Base-by-base conservation (phyloP, 1,140 invertebrate genomes). In the Bombus turneri region DNA sequence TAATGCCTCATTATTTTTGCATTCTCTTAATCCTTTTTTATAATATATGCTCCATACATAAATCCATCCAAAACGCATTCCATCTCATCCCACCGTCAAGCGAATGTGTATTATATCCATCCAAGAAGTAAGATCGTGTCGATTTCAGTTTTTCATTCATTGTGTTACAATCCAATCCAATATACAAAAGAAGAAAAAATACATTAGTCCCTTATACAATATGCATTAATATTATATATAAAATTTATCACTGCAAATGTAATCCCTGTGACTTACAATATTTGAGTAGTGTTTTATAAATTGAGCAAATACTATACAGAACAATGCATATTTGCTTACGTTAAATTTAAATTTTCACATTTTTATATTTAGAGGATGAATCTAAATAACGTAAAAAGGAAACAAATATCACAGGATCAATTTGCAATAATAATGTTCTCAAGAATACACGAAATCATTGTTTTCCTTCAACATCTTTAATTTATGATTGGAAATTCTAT, bases 121-220 rank as follows among this genome's bases (percentile, higher is more conserved):
- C 94, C 93, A 94, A 95, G 94, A 95, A 95, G 94, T 90, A 95
- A 95, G 93, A 95, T 94, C 93, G 94, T 94, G 94, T 93, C 91
- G 94, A 93, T 94, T 95, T 95, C 93, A 95, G 94, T 95, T 95
- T 95, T 95, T 95, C 94, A 95, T 95, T 95, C 94, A 95, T 95
- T 95, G 94, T 93, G 94, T 95, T 94, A 95, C 91, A 95, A 95
- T 95, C 95, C 95, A 94, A 95, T 95, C 94, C 94, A 95, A 95
- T 95, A 95, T 95, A 95, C 94, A 95, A 95, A 95, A 95, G 93
- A 95, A 95, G 94, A 95, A 95, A 95, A 95, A 95, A 95, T 94
- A 95, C 94, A 95, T 95, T 95, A 95, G 95, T 95, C 91, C 92
- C 91, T 92, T 93, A 88, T 91, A 90, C 84, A 76, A 86, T 88